Conservation (phyloP, 2,797 vertebrate genomes). For the Bovichtus diacanthus region DNA sequence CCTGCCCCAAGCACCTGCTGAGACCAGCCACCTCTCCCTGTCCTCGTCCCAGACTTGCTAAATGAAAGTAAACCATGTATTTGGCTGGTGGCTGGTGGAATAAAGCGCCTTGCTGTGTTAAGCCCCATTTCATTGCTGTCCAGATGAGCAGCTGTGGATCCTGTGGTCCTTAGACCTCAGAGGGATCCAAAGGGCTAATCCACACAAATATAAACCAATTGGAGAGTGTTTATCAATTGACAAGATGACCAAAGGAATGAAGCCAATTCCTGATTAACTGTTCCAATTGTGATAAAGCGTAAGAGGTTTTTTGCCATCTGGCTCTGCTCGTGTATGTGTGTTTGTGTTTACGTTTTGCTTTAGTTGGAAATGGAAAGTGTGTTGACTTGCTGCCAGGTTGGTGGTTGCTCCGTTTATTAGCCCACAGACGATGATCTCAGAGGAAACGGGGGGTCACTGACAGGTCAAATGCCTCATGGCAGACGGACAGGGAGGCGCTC, state of each 20-base stretch:
- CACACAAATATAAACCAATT: slow-evolving; percentile 54
- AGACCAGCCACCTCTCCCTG: slow-evolving; percentile 56
- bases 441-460: slow-evolving; percentile 54
- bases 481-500: slow-evolving; percentile 40
- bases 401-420: slow-evolving; percentile 45
- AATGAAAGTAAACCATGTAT: slow-evolving; percentile 75
- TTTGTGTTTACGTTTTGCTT: slow-evolving; percentile 22
- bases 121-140: slow-evolving; percentile 57
- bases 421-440: slow-evolving; percentile 50
- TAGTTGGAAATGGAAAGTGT: slow-evolving; percentile 61
- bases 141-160: slow-evolving; percentile 64
- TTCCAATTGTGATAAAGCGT: slow-evolving; percentile 44
- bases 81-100: slow-evolving; percentile 68
- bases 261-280: slow-evolving; percentile 36
- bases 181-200: slow-evolving; percentile 53
- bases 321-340: too few species aligned
- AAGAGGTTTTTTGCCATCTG: slow-evolving; percentile 24
- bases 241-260: slow-evolving; percentile 36
- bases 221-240: slow-evolving; percentile 52
- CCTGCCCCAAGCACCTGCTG: slow-evolving; percentile 64
- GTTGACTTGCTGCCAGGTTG: slow-evolving; percentile 49
- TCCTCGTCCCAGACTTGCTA: slow-evolving; percentile 56
- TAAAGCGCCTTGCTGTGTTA: slow-evolving; percentile 61
- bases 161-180: slow-evolving; percentile 45
- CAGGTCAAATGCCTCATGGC: slow-evolving; percentile 50